Evolutionary conservation across 1,140 invertebrate genomes (phyloP), one percentile per base, ranked within the genome.

Genomic region (Planococcus citri): DNA sequence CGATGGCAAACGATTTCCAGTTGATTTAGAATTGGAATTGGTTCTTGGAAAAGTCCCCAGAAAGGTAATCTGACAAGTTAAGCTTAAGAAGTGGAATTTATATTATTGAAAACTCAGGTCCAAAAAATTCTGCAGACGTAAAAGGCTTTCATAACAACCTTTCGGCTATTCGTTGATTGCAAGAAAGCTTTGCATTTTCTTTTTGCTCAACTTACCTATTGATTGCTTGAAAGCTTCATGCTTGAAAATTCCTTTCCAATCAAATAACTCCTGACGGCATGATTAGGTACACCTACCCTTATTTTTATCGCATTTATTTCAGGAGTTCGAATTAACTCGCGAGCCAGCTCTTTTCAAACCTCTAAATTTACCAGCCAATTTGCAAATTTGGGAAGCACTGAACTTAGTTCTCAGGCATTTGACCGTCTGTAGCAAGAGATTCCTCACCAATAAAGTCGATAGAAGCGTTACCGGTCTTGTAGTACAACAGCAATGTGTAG

Each of bases 401-500:
- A 81, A 91, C 41, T 80, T 87, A 74, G 94, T 98, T 1, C 78
- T 98, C 17, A 84, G 91, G 73, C 81, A 98, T 21, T 91, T 95
- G 0, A 86, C 92, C 6, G 95, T 99, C 25, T 91, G 87, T 57
- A 97, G 94, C 76, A 99, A 99, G 79, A 83, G 95, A 74, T 99
- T 93, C 77, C 82, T 98, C 0, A 98, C 94, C 0, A 97, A 92
- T 76, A 88, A 88, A 79, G 95, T 98, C 1, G 96, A 99, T 79
- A 84, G 96, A 67, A 97, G 93, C 78, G 96, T 98, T 0, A 92
- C 92, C n/a, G 95, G 95, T 25, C 80, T 97, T 24, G 85, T 98
- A 61, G 95, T 92, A 2, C 95, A 98, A 79, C 95, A 98, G 75
- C 96, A 99, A 77, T 98, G 95, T 78, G 93, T 98, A 67, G 95